phyloP scores from a whole-genome alignment of 1,140 invertebrate genomes.

The Radopholus similis region DNA sequence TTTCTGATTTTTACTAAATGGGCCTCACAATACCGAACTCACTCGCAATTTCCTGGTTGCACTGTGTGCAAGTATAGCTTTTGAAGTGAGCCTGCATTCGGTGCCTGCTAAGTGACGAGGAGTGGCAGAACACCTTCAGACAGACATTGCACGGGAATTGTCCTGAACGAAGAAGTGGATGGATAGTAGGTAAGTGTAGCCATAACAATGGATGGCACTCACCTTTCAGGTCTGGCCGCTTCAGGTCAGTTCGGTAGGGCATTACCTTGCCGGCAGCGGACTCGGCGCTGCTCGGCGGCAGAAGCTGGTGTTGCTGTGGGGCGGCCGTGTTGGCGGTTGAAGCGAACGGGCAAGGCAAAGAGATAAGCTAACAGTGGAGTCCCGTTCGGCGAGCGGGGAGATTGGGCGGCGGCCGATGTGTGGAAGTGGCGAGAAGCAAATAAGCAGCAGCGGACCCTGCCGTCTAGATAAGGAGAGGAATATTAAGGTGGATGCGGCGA shows the following conservation, averaged over 20 bases:
- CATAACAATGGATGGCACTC: not conserved
- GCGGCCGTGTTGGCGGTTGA: not conserved
- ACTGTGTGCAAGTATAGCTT: conserved; percentile 59
- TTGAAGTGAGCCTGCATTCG: conserved; percentile 60
- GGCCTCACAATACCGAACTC: conserved; percentile 29
- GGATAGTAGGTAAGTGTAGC: not conserved
- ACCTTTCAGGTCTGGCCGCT: conserved; percentile 59
- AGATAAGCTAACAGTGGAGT: conserved; percentile 9
- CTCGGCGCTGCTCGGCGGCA: not conserved
- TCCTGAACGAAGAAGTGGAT: conserved; percentile 49
- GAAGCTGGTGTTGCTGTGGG: conserved; percentile 1
- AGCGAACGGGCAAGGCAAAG: conserved; percentile 1
- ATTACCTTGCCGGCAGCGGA: conserved; percentile 10
- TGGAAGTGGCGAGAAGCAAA: not conserved
- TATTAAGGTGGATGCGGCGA: no score
- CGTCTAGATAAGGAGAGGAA: not conserved
- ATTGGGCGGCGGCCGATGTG: no score
- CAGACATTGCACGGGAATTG: conserved; percentile 59
- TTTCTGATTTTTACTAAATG: no score
- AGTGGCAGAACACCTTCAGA: conserved; percentile 58
- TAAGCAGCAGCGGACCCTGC: not conserved
- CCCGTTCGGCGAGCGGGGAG: not conserved
- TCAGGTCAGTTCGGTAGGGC: conserved; percentile 51
- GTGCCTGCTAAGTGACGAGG: conserved; percentile 57
- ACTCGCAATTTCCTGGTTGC: conserved; percentile 59